Conservation (phyloP, 2,888 invertebrate species). For the Agrochola lychnidis region DNA sequence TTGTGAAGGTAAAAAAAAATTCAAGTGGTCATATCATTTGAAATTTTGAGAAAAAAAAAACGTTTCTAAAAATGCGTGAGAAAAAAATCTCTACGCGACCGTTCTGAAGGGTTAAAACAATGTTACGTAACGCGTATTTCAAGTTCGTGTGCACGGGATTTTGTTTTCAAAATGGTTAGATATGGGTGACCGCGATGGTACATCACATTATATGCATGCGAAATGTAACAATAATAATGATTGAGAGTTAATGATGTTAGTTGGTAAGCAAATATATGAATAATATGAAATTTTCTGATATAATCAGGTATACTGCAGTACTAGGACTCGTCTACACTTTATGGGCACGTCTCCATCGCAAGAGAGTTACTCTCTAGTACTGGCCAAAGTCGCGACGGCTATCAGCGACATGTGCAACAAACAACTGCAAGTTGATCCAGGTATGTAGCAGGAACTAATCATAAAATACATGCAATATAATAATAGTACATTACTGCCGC, state of each 20-base stretch:
- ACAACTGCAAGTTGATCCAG: slow-evolving; percentile 80
- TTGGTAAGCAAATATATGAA: not conserved
- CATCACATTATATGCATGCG: not conserved
- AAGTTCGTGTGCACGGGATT: no score
- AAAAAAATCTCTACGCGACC: no score
- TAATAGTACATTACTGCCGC: no score
- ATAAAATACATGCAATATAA: no score
- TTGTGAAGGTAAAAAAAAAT: no score
- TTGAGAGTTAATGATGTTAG: not conserved
- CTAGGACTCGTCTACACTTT: slow-evolving; percentile 74
- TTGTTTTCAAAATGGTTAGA: no score
- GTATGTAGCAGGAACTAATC: slow-evolving; percentile 66
- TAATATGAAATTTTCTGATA: not conserved
- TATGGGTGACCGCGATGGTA: no score
- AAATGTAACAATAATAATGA: not conserved
- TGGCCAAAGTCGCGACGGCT: slow-evolving; percentile 71
- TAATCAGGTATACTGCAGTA: slow-evolving; percentile 78
- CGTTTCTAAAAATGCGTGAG: no score
- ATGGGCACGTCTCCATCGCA: slow-evolving; percentile 67
- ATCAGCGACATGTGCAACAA: slow-evolving; percentile 78
- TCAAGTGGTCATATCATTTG: no score
- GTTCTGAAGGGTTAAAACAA: no score
- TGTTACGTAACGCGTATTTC: no score
- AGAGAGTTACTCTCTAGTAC: slow-evolving; percentile 66
- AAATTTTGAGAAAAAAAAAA: no score